These are phyloP conservation scores for Phalacrocorax brasilianus DNA, from an alignment of 2,113 vertebrate species.

Conservation along the genomic window DNA sequence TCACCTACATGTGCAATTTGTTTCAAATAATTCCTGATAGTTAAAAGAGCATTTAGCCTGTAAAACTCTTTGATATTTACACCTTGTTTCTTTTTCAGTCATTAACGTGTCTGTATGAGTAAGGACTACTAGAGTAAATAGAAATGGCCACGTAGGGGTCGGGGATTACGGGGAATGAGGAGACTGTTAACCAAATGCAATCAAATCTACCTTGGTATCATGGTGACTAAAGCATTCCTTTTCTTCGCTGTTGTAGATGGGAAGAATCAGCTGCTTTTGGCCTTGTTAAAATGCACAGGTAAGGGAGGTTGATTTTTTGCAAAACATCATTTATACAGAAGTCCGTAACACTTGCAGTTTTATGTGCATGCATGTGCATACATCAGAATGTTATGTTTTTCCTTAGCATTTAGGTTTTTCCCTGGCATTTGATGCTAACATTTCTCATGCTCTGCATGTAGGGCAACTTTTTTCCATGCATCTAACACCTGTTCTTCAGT, in stretches of 20 bases:
- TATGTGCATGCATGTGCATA: neutral
- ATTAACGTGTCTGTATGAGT: neutral
- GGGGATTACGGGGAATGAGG: neutral
- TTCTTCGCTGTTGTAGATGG: slow-evolving; percentile 81
- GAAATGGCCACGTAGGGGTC: neutral
- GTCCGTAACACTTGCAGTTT: neutral
- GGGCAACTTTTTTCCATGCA: neutral
- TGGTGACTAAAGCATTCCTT: neutral
- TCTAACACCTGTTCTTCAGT: neutral
- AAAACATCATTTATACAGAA: neutral
- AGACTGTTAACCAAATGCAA: neutral
- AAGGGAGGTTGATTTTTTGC: slow-evolving; percentile 28
- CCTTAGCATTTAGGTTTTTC: neutral
- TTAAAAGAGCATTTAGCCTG: neutral
- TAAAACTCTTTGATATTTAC: neutral
- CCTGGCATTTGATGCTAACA: neutral
- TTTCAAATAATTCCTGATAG: neutral
- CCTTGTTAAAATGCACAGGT: slow-evolving; percentile 97
- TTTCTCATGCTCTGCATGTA: neutral
- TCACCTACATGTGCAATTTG: neutral
- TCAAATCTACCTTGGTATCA: neutral
- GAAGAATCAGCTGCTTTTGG: slow-evolving; percentile 95
- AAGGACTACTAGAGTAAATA: neutral
- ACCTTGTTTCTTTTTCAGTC: neutral
- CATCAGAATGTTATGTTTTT: neutral